Percentiles rank a stretch among this genome's conserved stretches.
These are phyloP conservation scores for Euplagia quadripunctaria DNA, from an alignment of 2,888 invertebrate genomes.

Conservation along the genomic window DNA sequence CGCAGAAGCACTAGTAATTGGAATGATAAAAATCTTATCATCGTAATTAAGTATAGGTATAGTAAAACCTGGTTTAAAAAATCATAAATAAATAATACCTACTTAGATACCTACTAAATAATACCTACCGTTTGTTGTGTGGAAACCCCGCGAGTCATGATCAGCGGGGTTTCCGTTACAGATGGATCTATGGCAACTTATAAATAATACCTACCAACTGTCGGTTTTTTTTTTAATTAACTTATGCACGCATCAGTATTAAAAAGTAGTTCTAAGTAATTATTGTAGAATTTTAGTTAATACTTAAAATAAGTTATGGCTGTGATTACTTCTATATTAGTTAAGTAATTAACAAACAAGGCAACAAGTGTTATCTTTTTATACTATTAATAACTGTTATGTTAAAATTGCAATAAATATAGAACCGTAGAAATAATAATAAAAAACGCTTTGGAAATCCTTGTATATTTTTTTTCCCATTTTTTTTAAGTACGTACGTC, in stretches of 20 bases:
- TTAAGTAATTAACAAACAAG: conserved; percentile 8
- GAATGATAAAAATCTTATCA: not conserved
- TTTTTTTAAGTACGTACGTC: too few species aligned
- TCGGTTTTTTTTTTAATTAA: not conserved
- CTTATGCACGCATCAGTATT: conserved; percentile 38
- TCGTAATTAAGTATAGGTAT: not conserved
- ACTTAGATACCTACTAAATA: too few species aligned
- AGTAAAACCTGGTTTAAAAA: too few species aligned
- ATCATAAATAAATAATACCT: too few species aligned
- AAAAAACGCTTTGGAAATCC: not conserved
- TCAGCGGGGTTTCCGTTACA: too few species aligned
- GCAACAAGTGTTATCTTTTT: conserved; percentile 10
- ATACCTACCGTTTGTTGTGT: too few species aligned
- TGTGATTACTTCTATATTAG: conserved; percentile 49
- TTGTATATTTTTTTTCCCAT: not conserved
- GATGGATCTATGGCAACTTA: not conserved
- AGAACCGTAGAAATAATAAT: not conserved
- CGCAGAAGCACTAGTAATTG: too few species aligned
- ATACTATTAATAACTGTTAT: not conserved
- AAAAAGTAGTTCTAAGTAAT: conserved; percentile 12
- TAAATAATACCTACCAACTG: not conserved
- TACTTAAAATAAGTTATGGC: conserved; percentile 35
- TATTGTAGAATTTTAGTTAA: not conserved
- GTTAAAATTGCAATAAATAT: not conserved
- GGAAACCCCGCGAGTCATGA: too few species aligned